phyloP scores from a whole-genome alignment of 2,797 vertebrate species.

The Halcyon chelicuti region DNA sequence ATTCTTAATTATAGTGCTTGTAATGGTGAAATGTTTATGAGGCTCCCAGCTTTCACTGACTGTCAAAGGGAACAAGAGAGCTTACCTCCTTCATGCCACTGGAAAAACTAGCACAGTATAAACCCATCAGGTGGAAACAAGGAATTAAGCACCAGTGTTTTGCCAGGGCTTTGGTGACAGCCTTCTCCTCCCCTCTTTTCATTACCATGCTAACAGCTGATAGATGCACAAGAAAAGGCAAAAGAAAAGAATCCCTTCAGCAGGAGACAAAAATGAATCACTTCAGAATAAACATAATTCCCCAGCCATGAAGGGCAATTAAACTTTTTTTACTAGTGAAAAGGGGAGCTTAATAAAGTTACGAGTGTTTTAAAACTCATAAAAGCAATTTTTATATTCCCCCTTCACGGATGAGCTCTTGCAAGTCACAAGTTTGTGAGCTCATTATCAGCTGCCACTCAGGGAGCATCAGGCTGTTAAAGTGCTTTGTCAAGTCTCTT shows the following conservation, averaged over 20 bases:
- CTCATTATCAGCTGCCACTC: conserved; percentile 5
- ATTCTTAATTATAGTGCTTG: conserved; percentile 6
- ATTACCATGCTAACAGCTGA: neutral
- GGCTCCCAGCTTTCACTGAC: neutral
- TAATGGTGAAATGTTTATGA: neutral
- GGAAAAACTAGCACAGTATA: neutral
- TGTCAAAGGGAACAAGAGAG: neutral
- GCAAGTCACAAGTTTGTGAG: neutral
- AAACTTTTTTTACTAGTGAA: conserved; percentile 41
- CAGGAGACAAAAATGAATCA: neutral
- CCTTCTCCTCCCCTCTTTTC: conserved; percentile 3
- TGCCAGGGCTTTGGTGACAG: conserved; percentile 4
- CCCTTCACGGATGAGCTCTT: conserved; percentile 56
- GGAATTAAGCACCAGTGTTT: neutral
- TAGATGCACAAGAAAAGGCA: neutral
- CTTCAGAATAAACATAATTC: conserved; percentile 50
- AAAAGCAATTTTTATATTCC: conserved; percentile 38
- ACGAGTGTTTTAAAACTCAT: conserved; percentile 52
- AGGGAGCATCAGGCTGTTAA: neutral
- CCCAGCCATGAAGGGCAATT: conserved; percentile 60
- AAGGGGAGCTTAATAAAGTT: conserved; percentile 45
- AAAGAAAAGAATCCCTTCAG: conserved; percentile 31
- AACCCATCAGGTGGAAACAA: conserved; percentile 35
- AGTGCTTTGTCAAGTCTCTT: conserved; percentile 1
- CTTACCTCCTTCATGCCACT: neutral